Conservation (phyloP, 2,888 invertebrate genomes). For the Rhimphoctona megacephalus region DNA sequence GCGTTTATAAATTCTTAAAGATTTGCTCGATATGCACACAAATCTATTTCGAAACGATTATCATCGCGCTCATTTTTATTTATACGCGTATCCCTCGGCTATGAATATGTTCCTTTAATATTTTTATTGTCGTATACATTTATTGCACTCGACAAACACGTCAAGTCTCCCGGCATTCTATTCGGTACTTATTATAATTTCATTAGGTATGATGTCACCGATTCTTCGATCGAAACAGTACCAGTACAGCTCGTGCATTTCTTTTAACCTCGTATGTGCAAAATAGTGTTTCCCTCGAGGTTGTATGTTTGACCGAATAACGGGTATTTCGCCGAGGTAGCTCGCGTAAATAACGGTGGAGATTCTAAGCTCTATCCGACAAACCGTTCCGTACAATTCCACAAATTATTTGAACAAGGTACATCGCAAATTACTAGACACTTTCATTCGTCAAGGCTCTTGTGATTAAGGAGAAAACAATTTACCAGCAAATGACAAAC, state of each 20-base stretch:
- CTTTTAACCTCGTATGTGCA: conserved; percentile 5
- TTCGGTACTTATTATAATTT: conserved; percentile 51
- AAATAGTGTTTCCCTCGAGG: conserved; percentile 32
- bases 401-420: background rate
- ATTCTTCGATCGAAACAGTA: conserved; percentile 54
- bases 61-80: conserved; percentile 30
- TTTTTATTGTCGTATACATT: background rate
- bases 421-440: background rate
- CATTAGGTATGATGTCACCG: conserved; percentile 56
- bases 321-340: conserved; percentile 7
- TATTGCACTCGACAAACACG: conserved; percentile 31
- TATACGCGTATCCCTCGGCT: background rate
- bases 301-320: conserved; percentile 26
- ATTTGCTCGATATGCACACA: conserved; percentile 7
- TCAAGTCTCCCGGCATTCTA: background rate
- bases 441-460: background rate
- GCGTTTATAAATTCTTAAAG: conserved; percentile 16
- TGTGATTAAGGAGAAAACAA: background rate
- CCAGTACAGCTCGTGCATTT: conserved; percentile 24
- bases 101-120: background rate
- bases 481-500: background rate
- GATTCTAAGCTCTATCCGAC: conserved; percentile 1
- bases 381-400: conserved; percentile 5
- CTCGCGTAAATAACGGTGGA: conserved; percentile 24
- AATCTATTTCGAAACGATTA: background rate